phyloP scores from a whole-genome alignment of 2,113 vertebrate genomes.

The Megaleporinus macrocephalus region DNA sequence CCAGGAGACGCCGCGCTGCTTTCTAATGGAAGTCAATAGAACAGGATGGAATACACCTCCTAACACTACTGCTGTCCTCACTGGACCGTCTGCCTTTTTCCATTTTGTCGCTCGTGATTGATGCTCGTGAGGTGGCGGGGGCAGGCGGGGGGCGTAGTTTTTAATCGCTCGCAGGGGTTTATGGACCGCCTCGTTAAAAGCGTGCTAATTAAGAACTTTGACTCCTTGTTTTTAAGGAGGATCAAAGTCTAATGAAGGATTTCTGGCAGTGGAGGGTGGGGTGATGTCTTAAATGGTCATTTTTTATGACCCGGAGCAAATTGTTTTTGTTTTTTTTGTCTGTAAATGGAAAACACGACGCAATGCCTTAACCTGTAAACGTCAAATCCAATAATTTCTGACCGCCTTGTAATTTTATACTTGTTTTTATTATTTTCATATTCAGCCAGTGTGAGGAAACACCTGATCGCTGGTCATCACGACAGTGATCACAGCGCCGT shows the following conservation, averaged over 20 bases:
- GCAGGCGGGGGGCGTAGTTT: conserved; percentile 10
- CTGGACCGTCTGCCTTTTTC: not conserved
- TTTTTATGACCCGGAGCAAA: not conserved
- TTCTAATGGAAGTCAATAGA: not conserved
- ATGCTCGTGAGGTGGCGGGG: not conserved
- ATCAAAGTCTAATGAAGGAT: not conserved
- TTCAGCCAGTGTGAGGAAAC: too few relatives aligned
- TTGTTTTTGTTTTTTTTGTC: not conserved
- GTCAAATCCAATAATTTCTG: not conserved
- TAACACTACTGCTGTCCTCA: not conserved
- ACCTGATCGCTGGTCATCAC: not conserved
- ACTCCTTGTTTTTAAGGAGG: conserved; percentile 30
- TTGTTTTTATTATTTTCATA: not conserved
- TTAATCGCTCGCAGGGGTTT: not conserved
- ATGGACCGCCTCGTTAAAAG: conserved; percentile 4
- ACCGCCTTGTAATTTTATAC: not conserved
- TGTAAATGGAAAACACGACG: not conserved
- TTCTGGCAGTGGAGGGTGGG: not conserved
- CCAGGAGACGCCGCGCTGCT: not conserved
- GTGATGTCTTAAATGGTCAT: conserved; percentile 6
- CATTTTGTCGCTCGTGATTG: not conserved
- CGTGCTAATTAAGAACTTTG: not conserved
- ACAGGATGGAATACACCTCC: not conserved
- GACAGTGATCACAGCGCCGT: too few relatives aligned
- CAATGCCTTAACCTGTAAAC: not conserved